phyloP scores from a whole-genome alignment of 2,797 vertebrate species.

The Botia almorhae region DNA sequence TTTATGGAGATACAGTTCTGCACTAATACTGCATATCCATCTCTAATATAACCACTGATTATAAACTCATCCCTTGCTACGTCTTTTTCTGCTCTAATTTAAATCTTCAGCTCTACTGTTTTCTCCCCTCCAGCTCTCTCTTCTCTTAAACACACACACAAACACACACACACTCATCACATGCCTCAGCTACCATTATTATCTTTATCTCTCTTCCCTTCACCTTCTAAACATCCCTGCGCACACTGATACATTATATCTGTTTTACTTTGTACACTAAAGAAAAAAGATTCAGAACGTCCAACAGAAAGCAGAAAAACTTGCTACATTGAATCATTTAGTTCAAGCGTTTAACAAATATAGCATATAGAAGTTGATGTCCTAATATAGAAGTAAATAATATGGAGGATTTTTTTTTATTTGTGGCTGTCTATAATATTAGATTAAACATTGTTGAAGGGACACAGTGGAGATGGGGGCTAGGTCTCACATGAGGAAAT shows the following conservation, averaged over 20 bases:
- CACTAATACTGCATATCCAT: slow-evolving; percentile 30
- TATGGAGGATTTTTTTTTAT: no score
- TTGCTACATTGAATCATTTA: slow-evolving; percentile 1
- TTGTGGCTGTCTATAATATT: no score
- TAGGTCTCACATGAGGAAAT: no score
- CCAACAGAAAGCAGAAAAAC: neutral
- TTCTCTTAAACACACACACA: neutral
- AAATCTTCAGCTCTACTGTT: slow-evolving; percentile 53
- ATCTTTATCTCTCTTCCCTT: slow-evolving; percentile 39
- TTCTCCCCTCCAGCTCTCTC: slow-evolving; percentile 25
- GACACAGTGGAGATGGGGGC: no score
- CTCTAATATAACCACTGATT: slow-evolving; percentile 48
- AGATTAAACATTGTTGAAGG: no score
- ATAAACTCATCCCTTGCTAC: slow-evolving; percentile 57
- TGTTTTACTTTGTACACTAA: neutral
- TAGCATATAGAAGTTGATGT: neutral
- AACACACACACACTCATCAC: slow-evolving; percentile 25
- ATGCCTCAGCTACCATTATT: slow-evolving; percentile 51
- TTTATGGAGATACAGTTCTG: slow-evolving; percentile 19
- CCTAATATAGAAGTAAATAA: no score
- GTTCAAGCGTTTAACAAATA: neutral
- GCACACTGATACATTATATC: slow-evolving; percentile 5
- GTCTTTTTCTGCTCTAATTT: slow-evolving; percentile 40
- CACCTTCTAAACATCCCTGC: slow-evolving; percentile 16
- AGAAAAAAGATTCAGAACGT: neutral